Conservation (phyloP, 2,797 vertebrate species). For the Agapornis canus region DNA sequence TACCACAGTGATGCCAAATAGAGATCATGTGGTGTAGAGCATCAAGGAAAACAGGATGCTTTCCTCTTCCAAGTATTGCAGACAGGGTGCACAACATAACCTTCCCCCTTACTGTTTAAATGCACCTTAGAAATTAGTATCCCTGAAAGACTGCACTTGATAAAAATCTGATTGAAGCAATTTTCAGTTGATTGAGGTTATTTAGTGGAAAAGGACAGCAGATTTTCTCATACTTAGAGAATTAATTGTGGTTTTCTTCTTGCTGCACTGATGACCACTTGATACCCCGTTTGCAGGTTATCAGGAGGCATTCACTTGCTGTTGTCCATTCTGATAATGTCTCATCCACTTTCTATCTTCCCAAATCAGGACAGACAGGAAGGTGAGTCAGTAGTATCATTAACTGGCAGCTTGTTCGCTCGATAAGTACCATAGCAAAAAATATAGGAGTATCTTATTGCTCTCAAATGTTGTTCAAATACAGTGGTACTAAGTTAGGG, state of each 20-base stretch:
- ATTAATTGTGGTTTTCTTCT: neutral
- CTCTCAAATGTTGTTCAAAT: neutral
- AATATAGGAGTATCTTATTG: neutral
- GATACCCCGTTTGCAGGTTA: neutral
- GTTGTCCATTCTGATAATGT: neutral
- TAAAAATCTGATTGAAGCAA: neutral
- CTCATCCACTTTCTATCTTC: neutral
- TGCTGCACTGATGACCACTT: neutral
- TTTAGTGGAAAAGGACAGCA: neutral
- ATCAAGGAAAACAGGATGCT: neutral
- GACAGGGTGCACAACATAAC: neutral
- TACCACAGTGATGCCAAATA: neutral
- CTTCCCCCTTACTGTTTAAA: neutral
- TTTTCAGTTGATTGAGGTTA: neutral
- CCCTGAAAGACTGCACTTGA: neutral
- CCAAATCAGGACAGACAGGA: neutral
- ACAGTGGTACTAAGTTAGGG: neutral
- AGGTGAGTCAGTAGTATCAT: neutral
- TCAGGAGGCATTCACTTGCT: neutral
- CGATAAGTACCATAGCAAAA: neutral
- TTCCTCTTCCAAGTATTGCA: neutral
- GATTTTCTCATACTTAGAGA: neutral
- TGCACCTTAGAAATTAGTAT: neutral
- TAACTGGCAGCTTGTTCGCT: neutral
- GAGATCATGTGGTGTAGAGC: neutral